Conservation (phyloP, 2,888 invertebrate genomes). For the Buathra laborator region DNA sequence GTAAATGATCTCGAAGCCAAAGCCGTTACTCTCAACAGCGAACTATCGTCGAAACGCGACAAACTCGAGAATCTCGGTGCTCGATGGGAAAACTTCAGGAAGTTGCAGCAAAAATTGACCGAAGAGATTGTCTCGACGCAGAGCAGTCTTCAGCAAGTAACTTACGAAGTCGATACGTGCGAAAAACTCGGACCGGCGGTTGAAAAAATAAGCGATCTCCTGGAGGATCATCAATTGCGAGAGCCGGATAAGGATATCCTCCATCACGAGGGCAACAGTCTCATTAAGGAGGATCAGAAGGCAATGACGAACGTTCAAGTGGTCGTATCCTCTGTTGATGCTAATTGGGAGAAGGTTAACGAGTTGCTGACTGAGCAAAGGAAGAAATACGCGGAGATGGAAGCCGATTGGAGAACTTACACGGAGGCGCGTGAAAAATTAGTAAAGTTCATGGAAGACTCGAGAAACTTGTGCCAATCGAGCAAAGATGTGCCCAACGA, state of each 20-base stretch:
- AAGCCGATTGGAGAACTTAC: slow-evolving; percentile 91
- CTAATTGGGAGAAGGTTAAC: slow-evolving; percentile 92
- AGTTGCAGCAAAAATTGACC: slow-evolving; percentile 90
- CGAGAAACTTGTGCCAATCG: slow-evolving; percentile 88
- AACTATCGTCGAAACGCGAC: slow-evolving; percentile 89
- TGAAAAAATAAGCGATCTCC: slow-evolving; percentile 86
- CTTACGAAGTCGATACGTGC: slow-evolving; percentile 86
- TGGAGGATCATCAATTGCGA: slow-evolving; percentile 87
- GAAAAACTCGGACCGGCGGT: slow-evolving; percentile 86
- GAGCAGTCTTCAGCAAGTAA: slow-evolving; percentile 87
- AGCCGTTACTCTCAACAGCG: slow-evolving; percentile 89
- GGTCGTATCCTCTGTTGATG: slow-evolving; percentile 91
- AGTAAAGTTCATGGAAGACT: slow-evolving; percentile 90
- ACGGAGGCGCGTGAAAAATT: slow-evolving; percentile 91
- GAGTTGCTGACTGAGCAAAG: slow-evolving; percentile 91
- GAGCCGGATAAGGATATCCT: slow-evolving; percentile 89
- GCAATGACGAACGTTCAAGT: slow-evolving; percentile 93
- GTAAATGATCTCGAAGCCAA: slow-evolving; percentile 91
- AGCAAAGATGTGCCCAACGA: slow-evolving; percentile 90
- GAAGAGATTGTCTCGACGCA: slow-evolving; percentile 89
- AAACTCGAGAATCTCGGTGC: slow-evolving; percentile 90
- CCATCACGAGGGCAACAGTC: slow-evolving; percentile 91
- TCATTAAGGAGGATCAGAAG: slow-evolving; percentile 93
- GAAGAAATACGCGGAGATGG: slow-evolving; percentile 90
- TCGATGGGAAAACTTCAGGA: slow-evolving; percentile 92